These are phyloP conservation scores for Larimichthys polyactis DNA, from an alignment of 2,113 vertebrate genomes.

Conservation along the genomic window DNA sequence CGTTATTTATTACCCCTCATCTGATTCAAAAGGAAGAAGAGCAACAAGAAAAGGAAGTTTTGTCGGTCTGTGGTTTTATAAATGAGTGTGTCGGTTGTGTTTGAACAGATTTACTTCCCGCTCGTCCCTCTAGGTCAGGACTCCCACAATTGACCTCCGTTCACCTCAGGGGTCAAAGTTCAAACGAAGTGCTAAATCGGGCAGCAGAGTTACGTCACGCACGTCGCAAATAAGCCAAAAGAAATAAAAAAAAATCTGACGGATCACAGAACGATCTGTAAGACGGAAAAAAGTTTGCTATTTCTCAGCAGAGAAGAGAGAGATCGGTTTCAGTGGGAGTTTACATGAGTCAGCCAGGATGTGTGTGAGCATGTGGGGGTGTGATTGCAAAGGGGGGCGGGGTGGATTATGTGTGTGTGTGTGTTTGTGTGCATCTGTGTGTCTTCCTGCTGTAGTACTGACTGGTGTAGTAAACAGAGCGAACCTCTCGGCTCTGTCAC, in stretches of 20 bases:
- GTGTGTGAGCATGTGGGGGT: conserved; percentile 62
- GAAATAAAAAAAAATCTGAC: neutral
- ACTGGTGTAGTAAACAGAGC: conserved; percentile 66
- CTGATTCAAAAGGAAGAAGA: too few relatives aligned
- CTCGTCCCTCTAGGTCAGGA: neutral
- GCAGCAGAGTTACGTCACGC: neutral
- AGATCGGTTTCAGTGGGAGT: conserved; percentile 45
- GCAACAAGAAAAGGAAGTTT: too few relatives aligned
- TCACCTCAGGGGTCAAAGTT: conserved; percentile 37
- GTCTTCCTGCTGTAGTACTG: conserved; percentile 17
- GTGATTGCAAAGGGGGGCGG: conserved; percentile 57
- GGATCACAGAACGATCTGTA: neutral
- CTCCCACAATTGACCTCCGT: conserved; percentile 23
- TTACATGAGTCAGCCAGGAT: conserved; percentile 72
- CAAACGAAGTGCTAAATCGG: conserved; percentile 12
- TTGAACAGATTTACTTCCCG: conserved; percentile 5
- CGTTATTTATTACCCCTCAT: neutral
- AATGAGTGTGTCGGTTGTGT: neutral
- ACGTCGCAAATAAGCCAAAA: neutral
- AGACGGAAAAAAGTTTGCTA: conserved; percentile 11
- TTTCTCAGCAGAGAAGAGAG: neutral
- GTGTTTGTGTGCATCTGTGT: conserved; percentile 1
- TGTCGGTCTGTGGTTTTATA: neutral
- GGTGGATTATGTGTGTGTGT: conserved; percentile 28
- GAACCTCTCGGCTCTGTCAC: conserved; percentile 37